Evolutionary conservation across 2,888 invertebrate genomes (phyloP).

Genomic region (Salticus scenicus): DNA sequence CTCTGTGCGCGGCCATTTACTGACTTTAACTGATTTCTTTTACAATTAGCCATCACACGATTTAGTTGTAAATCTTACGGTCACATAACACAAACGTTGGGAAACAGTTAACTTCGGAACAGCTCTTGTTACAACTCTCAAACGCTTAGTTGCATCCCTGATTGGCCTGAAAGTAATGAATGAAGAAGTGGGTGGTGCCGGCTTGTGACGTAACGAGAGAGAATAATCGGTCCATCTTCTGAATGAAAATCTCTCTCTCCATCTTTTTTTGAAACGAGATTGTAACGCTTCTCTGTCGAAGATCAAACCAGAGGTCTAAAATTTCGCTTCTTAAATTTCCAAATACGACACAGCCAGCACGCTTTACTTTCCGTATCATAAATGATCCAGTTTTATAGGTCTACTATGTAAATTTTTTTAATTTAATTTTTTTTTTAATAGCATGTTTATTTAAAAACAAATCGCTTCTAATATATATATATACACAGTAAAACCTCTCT

Average conservation of each 20-base stretch:
- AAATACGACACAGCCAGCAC: too few species aligned
- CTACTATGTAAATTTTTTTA: too few species aligned
- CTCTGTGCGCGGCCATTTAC: too few species aligned
- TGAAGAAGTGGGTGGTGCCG: constrained; percentile 52
- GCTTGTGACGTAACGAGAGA: constrained; percentile 30
- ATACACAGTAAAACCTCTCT: too few species aligned
- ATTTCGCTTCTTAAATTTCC: too few species aligned
- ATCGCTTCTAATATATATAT: too few species aligned
- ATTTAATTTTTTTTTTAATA: too few species aligned
- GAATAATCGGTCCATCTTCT: not conserved
- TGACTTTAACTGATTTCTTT: not conserved
- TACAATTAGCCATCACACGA: not conserved
- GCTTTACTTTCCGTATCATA: too few species aligned
- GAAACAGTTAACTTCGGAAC: not conserved
- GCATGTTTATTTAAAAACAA: too few species aligned
- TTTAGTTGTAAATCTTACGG: not conserved
- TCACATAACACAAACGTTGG: not conserved
- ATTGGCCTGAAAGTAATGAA: constrained; percentile 63
- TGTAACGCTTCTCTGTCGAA: too few species aligned
- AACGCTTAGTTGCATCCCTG: constrained; percentile 12
- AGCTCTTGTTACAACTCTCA: not conserved
- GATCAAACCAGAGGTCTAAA: too few species aligned
- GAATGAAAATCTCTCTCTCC: not conserved
- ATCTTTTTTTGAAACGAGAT: not conserved
- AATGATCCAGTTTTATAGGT: too few species aligned